Percentiles rank a stretch among this genome's conserved stretches.
phyloP scores from a whole-genome alignment of 2,113 vertebrate genomes.

The Austrofundulus limnaeus region DNA sequence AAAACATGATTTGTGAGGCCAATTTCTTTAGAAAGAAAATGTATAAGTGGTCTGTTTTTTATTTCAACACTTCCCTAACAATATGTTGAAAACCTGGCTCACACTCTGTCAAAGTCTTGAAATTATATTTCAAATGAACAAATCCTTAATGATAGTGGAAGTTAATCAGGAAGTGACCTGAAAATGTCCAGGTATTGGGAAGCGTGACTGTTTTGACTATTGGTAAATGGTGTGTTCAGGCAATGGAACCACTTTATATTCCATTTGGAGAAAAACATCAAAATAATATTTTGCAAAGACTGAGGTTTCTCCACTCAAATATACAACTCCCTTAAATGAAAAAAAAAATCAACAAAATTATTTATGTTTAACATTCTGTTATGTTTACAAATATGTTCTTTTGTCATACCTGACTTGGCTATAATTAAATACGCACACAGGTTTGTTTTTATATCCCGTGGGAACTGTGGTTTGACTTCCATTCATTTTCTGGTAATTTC shows the following conservation, averaged over 20 bases:
- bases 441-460: too few species aligned
- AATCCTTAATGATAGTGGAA: constrained; percentile 65
- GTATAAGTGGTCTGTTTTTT: constrained; percentile 38
- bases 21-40: constrained; percentile 39
- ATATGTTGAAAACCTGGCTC: constrained; percentile 53
- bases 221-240: constrained; percentile 63
- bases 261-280: constrained; percentile 75
- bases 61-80: constrained; percentile 51
- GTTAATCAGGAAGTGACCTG: constrained; percentile 67
- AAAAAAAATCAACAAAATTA: too few species aligned
- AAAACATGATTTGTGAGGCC: constrained; percentile 27
- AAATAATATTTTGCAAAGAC: constrained; percentile 62
- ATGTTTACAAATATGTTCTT: not conserved
- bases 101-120: constrained; percentile 54
- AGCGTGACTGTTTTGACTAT: constrained; percentile 54
- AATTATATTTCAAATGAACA: constrained; percentile 63
- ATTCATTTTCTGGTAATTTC: too few species aligned
- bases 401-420: not conserved
- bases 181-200: constrained; percentile 56
- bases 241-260: constrained; percentile 74
- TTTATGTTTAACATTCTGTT: constrained; percentile 14
- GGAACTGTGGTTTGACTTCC: too few species aligned
- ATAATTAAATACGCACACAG: not conserved
- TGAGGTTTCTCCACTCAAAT: constrained; percentile 62
- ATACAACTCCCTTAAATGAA: constrained; percentile 61